Percentiles rank a stretch among this genome's conserved stretches.
Evolutionary conservation across 2,797 vertebrate genomes (phyloP).

Genomic region (Anguilla marmorata): DNA sequence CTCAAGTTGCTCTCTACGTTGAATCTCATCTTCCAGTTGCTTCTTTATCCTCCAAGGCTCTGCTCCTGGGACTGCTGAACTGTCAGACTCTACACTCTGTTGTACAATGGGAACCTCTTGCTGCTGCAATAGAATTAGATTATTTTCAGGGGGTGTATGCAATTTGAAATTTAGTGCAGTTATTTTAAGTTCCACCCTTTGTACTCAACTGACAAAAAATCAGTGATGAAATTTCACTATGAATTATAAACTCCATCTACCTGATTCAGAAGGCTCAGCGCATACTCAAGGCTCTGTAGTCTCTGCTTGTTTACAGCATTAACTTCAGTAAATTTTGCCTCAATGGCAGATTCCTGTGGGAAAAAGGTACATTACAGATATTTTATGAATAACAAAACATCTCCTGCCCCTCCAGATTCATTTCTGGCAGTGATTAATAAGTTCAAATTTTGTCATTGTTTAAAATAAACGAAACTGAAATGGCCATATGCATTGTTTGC

Average conservation of each 20-base stretch:
- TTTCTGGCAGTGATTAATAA: background rate
- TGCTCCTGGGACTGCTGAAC: conserved; percentile 59
- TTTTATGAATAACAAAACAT: background rate
- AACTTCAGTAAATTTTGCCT: conserved; percentile 89
- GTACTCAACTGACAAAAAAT: background rate
- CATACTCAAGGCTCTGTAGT: conserved; percentile 87
- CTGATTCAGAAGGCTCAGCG: conserved; percentile 86
- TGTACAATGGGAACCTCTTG: conserved; percentile 68
- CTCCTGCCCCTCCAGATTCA: background rate
- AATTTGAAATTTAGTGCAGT: background rate
- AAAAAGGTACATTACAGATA: background rate
- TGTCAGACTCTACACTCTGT: conserved; percentile 64
- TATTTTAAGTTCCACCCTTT: background rate
- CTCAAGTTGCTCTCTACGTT: conserved; percentile 86
- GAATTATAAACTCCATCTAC: conserved; percentile 61
- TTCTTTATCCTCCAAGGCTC: conserved; percentile 87
- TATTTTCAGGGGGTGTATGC: background rate
- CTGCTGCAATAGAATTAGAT: conserved; percentile 69
- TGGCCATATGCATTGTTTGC: background rate
- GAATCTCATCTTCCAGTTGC: conserved; percentile 85
- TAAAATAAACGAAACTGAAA: background rate
- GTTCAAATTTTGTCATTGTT: background rate
- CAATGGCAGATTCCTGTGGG: conserved; percentile 84
- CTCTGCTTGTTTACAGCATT: conserved; percentile 86
- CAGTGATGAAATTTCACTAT: background rate